Evolutionary conservation across 1,140 invertebrate species (phyloP).

Genomic region (Cataglyphis hispanica): DNA sequence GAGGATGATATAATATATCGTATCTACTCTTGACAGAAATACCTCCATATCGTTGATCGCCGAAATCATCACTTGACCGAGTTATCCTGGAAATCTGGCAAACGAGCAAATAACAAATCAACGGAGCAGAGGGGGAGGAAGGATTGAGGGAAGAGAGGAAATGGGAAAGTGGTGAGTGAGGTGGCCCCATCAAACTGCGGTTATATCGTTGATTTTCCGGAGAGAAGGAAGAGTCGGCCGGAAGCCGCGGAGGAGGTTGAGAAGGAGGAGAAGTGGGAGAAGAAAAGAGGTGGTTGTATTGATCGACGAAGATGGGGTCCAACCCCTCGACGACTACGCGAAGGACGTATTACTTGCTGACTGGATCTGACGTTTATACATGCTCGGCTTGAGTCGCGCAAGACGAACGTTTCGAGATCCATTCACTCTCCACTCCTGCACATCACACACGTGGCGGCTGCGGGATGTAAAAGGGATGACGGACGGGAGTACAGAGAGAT

Average conservation of each 20-base stretch:
- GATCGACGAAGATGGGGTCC: slow-evolving; percentile 82
- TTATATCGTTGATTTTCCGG: slow-evolving; percentile 74
- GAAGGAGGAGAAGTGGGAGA: neutral
- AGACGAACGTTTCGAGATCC: neutral
- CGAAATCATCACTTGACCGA: slow-evolving; percentile 13
- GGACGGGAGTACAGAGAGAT: neutral
- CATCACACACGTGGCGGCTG: too few relatives aligned
- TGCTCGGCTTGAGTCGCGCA: neutral
- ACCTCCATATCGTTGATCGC: neutral
- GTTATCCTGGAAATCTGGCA: slow-evolving; percentile 16
- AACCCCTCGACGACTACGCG: slow-evolving; percentile 76
- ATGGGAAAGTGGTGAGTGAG: neutral
- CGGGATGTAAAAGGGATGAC: neutral
- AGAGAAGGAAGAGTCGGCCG: slow-evolving; percentile 61
- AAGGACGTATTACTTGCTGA: slow-evolving; percentile 74
- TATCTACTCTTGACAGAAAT: neutral
- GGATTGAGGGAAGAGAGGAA: too few relatives aligned
- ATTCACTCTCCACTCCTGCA: slow-evolving; percentile 1
- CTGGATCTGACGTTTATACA: slow-evolving; percentile 45
- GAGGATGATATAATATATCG: neutral
- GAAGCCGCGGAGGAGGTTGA: neutral
- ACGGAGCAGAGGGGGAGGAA: neutral
- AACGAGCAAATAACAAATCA: slow-evolving; percentile 45
- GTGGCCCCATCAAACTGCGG: slow-evolving; percentile 23
- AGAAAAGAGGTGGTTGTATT: slow-evolving; percentile 76